Conservation (phyloP, 2,113 vertebrate species). For the Halichoeres trimaculatus region DNA sequence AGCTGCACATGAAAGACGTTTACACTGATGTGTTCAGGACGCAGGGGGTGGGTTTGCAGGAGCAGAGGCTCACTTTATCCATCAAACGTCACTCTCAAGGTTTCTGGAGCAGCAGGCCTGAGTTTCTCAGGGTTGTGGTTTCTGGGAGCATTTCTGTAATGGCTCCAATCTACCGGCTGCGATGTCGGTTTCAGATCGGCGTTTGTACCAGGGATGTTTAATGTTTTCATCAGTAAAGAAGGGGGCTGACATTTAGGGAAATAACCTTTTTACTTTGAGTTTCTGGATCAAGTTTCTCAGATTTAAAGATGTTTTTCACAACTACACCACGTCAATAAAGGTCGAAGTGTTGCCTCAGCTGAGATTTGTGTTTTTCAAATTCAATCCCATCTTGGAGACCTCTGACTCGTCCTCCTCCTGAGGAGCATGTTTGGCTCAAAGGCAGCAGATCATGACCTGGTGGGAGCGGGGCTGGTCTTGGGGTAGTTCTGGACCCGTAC, state of each 20-base stretch:
- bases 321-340: no score
- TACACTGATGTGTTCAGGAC: constrained; percentile 37
- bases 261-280: not conserved
- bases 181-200: constrained; percentile 16
- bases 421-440: constrained; percentile 2
- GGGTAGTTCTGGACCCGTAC: constrained; percentile 46
- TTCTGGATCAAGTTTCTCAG: no score
- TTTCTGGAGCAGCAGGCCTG: constrained; percentile 6
- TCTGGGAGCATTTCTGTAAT: constrained; percentile 43
- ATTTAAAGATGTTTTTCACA: no score
- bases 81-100: constrained; percentile 55
- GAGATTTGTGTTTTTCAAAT: no score
- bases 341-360: no score
- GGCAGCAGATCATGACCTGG: constrained; percentile 44
- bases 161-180: constrained; percentile 18
- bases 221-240: not conserved
- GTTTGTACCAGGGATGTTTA: constrained; percentile 12
- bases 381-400: constrained; percentile 1
- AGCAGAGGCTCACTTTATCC: constrained; percentile 52
- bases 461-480: constrained; percentile 24
- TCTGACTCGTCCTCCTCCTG: constrained; percentile 3
- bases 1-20: constrained; percentile 43
- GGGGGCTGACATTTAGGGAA: not conserved
- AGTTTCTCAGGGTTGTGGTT: constrained; percentile 38
- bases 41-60: constrained; percentile 12